Conservation (phyloP, 2,113 vertebrate species). For the Cacatua alba region DNA sequence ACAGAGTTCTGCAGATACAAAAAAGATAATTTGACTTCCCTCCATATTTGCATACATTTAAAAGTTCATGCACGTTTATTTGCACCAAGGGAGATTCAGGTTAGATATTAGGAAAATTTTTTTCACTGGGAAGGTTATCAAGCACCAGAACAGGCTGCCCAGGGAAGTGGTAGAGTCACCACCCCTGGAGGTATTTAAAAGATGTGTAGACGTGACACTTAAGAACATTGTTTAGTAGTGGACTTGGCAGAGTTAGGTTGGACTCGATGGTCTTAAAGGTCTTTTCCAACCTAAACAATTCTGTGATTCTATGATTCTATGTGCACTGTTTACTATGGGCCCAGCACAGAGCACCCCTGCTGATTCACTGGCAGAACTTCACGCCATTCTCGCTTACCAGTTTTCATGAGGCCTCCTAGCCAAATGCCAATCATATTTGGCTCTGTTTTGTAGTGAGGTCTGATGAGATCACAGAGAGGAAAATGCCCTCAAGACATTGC, state of each 20-base stretch:
- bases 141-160: neutral
- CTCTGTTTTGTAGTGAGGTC: slow-evolving; percentile 9
- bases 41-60: neutral
- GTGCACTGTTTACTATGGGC: neutral
- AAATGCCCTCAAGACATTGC: slow-evolving; percentile 39
- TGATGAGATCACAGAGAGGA: slow-evolving; percentile 54
- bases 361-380: slow-evolving; percentile 18
- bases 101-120: neutral
- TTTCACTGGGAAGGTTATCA: neutral
- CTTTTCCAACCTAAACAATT: neutral
- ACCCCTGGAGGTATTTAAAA: neutral
- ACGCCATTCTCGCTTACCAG: rapidly evolving
- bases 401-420: neutral
- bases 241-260: neutral
- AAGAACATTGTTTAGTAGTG: neutral
- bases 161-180: neutral
- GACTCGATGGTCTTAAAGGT: neutral
- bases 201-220: neutral
- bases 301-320: neutral
- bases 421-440: slow-evolving; percentile 60
- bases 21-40: neutral
- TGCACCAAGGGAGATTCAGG: neutral
- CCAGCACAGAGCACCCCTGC: neutral
- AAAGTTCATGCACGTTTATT: neutral
- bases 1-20: neutral